These are phyloP conservation scores for Turritopsis rubra DNA, from an alignment of 30 jellyfish, hydroid and myxozoan species.

Conservation along the genomic window DNA sequence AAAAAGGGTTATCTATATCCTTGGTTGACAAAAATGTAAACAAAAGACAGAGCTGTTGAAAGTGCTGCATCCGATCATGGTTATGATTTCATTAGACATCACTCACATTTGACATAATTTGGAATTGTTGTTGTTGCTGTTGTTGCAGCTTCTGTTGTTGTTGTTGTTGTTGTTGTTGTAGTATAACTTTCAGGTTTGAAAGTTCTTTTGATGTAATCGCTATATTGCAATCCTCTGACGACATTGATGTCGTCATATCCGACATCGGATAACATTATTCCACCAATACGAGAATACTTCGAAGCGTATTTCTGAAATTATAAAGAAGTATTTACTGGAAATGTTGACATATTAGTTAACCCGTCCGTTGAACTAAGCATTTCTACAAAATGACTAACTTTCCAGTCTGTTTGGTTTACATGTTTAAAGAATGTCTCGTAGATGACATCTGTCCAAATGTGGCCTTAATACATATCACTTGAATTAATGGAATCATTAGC, in stretches of 20 bases:
- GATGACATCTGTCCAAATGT: too few relatives aligned
- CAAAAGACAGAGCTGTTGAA: neutral
- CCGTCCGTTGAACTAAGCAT: too few relatives aligned
- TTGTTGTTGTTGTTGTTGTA: conserved; percentile 23
- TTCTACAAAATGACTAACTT: too few relatives aligned
- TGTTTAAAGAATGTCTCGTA: too few relatives aligned
- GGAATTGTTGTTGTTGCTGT: conserved; percentile 3
- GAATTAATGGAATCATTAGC: too few relatives aligned
- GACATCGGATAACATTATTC: conserved; percentile 12
- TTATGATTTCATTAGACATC: too few relatives aligned
- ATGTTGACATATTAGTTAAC: neutral
- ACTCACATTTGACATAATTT: neutral
- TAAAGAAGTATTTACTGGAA: too few relatives aligned
- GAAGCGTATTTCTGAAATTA: neutral
- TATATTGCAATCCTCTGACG: conserved; percentile 1
- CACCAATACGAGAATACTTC: conserved; percentile 1
- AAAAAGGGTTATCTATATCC: too few relatives aligned
- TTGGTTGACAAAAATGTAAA: neutral
- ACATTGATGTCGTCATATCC: conserved; percentile 19
- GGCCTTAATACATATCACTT: too few relatives aligned
- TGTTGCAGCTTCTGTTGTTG: conserved; percentile 8
- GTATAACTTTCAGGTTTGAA: conserved; percentile 20
- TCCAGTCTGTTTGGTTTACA: too few relatives aligned
- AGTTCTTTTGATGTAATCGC: conserved; percentile 4
- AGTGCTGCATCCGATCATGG: too few relatives aligned